Evolutionary conservation across 1,140 invertebrate genomes (phyloP), one percentile per base, ranked within the genome.

Genomic region (Trichoplusia ni): DNA sequence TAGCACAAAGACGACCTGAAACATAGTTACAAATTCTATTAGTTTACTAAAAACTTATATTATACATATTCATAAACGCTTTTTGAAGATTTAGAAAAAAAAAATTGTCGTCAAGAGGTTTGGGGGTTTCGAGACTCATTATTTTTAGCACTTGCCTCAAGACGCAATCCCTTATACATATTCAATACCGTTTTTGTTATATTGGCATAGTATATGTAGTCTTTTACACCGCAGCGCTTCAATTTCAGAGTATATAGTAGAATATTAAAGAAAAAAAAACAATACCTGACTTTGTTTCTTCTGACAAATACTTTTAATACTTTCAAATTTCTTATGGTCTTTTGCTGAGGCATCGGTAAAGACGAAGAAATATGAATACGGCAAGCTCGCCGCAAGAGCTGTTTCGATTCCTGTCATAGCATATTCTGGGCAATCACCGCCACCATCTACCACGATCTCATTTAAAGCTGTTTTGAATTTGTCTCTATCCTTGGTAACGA

Each of bases 341-440:
- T 79, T 94, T 13, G 93, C 91, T 11, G 92, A 71, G n/a, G 94
- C 93, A 73, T 95, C 94, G 2, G 93, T 94, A 69, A 94, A 94
- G 0, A 94, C 93, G 68, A 94, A 95, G 19, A 95, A 86, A 60
- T 91, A 92, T 1, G 94, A 94, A 29, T 91, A 88, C 0, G 93
- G 92, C 18, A 92, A 72, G 33, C 93, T 92, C 1, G 84, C 77
- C 47, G 92, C 87, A 6, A 95, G 77, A 0, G 93, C 94, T 37
- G 86, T 76, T 69, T 92, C 90, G 18, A 95, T 94, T 19, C 93
- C 94, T 1, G 77, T 79, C 31, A 94, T 83, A 21, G 91, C 84
- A 90, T 92, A 91, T 82, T 94, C 94, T 0, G 94, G 93, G 81
- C 94, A 95, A 67, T 94, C 93, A 0, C 90, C 92, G 11, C 93